phyloP scores from a whole-genome alignment of 2,888 invertebrate species.

The Octonoba sinensis region DNA sequence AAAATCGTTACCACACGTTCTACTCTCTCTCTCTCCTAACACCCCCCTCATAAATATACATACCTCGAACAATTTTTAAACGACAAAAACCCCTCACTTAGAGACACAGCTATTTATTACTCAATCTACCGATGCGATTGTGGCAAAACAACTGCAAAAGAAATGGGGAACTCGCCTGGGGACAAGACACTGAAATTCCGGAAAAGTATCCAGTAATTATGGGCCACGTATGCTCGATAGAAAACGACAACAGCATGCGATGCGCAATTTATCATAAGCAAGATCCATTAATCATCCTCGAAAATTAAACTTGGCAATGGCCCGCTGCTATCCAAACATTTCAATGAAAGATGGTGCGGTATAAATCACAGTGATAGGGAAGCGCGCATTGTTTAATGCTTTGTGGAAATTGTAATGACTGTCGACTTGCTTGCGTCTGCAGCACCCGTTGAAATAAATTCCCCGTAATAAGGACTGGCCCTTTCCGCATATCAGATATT shows the following conservation, averaged over 20 bases:
- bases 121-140: not conserved
- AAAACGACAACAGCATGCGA: conserved; percentile 34
- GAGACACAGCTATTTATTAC: no score
- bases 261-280: conserved; percentile 31
- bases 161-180: not conserved
- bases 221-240: conserved; percentile 8
- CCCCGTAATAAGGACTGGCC: no score
- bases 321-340: conserved; percentile 33
- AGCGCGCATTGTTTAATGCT: conserved; percentile 46
- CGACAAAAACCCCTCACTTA: no score
- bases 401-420: conserved; percentile 48
- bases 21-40: no score
- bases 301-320: conserved; percentile 55
- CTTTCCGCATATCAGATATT: no score
- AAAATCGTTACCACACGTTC: no score
- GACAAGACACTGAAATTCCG: not conserved
- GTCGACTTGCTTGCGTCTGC: conserved; percentile 4
- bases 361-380: conserved; percentile 44
- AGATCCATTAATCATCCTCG: conserved; percentile 42
- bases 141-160: not conserved
- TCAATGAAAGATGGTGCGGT: conserved; percentile 45
- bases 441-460: not conserved
- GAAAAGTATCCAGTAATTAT: not conserved
- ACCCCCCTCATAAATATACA: no score
- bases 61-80: no score